Conservation (phyloP, 2,113 vertebrate species). For the Oncorhynchus nerka region DNA sequence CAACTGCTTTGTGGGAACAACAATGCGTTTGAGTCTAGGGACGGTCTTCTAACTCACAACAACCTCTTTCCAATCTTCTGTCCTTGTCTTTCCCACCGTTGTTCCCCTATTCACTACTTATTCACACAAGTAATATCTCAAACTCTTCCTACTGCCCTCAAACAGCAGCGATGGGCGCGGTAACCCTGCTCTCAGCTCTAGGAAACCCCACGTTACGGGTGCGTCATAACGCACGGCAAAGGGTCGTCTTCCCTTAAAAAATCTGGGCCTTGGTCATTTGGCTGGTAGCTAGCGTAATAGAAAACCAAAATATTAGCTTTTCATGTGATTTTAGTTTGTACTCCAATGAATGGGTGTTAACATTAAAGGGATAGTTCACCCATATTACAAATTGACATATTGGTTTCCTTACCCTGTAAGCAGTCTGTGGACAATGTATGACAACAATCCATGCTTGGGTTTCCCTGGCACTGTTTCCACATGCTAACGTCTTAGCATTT, state of each 20-base stretch:
- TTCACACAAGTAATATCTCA: conserved; percentile 68
- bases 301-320: too few species aligned
- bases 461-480: too few species aligned
- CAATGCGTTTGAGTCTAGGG: conserved; percentile 34
- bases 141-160: conserved; percentile 78
- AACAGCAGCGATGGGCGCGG: conserved; percentile 83
- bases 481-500: too few species aligned
- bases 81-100: conserved; percentile 64
- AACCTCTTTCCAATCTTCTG: conserved; percentile 46
- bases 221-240: conserved; percentile 72
- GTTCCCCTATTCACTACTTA: conserved; percentile 66
- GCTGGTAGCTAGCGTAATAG: too few species aligned
- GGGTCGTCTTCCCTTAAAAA: conserved; percentile 57
- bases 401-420: too few species aligned
- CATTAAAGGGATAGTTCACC: too few species aligned
- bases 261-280: neutral
- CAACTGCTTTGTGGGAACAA: conserved; percentile 16
- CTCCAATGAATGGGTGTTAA: too few species aligned
- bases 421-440: too few species aligned
- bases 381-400: too few species aligned
- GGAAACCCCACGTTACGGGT: conserved; percentile 79
- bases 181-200: conserved; percentile 78
- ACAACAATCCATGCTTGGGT: too few species aligned
- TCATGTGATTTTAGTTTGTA: too few species aligned
- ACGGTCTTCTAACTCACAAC: conserved; percentile 37